Conservation (phyloP, 2,888 invertebrate genomes). For the Reticulitermes lucifugus region DNA sequence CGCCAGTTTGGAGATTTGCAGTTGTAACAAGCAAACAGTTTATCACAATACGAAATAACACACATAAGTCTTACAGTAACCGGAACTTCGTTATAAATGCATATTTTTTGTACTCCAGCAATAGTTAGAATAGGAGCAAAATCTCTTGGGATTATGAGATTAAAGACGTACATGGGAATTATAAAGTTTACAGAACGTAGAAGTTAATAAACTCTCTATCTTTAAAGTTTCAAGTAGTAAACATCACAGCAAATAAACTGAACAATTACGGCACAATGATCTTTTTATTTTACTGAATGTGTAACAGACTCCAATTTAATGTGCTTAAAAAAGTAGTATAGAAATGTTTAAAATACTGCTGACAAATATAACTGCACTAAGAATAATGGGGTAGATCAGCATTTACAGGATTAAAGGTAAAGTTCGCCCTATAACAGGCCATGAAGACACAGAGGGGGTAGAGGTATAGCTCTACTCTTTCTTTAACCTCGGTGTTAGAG, state of each 20-base stretch:
- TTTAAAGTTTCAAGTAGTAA: not conserved
- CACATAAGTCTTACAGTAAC: not conserved
- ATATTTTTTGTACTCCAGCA: not conserved
- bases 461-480: no score
- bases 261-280: not conserved
- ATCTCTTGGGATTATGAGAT: slow-evolving; percentile 17
- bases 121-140: not conserved
- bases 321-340: no score
- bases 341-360: no score
- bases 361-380: no score
- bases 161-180: not conserved
- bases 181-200: not conserved
- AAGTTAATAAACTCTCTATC: not conserved
- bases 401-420: no score
- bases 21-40: not conserved
- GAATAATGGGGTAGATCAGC: no score
- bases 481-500: no score
- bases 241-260: not conserved
- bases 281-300: not conserved
- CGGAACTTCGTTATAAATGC: not conserved
- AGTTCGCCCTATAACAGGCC: no score
- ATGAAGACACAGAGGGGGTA: no score
- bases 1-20: not conserved
- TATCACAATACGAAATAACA: slow-evolving; percentile 4
- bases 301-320: no score